phyloP scores from a whole-genome alignment of 37 sponge, comb jelly and placozoan species.

The Crambe crambe region DNA sequence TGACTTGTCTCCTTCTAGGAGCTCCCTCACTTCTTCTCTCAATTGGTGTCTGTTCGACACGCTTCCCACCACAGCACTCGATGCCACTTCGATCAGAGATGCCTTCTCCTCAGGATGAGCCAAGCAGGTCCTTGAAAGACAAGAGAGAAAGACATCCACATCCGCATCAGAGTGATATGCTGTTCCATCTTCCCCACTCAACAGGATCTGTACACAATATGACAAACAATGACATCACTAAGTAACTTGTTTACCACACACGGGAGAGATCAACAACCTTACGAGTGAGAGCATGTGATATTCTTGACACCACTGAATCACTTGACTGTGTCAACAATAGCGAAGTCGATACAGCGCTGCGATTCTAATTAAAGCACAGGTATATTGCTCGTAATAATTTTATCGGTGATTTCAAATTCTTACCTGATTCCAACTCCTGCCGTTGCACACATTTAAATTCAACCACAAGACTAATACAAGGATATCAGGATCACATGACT shows the following conservation, averaged over 20 bases:
- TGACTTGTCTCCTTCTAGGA: neutral
- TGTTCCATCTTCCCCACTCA: no score
- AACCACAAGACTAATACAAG: constrained; percentile 15
- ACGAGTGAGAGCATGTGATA: neutral
- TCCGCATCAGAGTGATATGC: neutral
- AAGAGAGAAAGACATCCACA: neutral
- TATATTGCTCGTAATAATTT: neutral
- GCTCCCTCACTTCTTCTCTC: neutral
- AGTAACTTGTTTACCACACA: neutral
- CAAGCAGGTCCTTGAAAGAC: neutral
- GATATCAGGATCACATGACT: neutral
- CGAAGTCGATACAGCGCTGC: neutral
- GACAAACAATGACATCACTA: neutral
- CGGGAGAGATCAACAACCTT: neutral
- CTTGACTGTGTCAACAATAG: neutral
- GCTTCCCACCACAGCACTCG: neutral
- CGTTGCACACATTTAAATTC: neutral
- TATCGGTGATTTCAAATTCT: neutral
- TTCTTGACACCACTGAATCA: neutral
- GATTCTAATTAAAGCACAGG: neutral
- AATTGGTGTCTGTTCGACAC: neutral
- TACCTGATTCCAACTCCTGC: neutral
- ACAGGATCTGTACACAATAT: no score
- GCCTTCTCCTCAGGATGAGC: neutral
- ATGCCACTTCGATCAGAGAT: neutral